A percentile compares a stretch with the other conserved stretches of the same genome.
phyloP scores from a whole-genome alignment of 2,113 vertebrate genomes.

The Illadopsis cleaveri region DNA sequence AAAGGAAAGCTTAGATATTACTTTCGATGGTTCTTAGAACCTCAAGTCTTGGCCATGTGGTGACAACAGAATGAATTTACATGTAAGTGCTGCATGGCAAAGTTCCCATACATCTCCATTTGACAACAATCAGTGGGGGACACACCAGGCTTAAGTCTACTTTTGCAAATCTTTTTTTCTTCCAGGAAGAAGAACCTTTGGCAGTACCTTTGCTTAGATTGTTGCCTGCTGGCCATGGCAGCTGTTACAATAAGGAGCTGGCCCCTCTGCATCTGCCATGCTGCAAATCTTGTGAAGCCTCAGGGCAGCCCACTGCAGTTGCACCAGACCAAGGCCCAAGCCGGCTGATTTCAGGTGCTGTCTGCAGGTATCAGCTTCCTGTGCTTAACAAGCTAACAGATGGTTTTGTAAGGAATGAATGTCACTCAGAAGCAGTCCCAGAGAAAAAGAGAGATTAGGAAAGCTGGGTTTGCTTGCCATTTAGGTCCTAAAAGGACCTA shows the following conservation, averaged over 20 bases:
- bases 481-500: neutral
- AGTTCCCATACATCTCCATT: neutral
- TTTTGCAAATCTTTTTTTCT: neutral
- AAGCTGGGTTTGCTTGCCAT: neutral
- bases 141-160: accelerated
- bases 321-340: neutral
- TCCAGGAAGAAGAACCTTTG: neutral
- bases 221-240: neutral
- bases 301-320: neutral
- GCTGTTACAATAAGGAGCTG: neutral
- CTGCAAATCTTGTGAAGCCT: neutral
- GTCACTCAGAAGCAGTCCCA: neutral
- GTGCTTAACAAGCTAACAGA: neutral
- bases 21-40: neutral
- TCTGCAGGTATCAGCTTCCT: neutral
- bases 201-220: neutral
- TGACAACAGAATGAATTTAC: neutral
- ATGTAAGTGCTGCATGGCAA: accelerated
- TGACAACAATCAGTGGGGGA: neutral
- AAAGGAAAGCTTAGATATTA: neutral
- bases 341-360: accelerated
- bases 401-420: neutral
- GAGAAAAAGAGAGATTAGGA: neutral
- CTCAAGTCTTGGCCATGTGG: neutral
- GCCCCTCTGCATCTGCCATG: accelerated